These are phyloP conservation scores for Linnaemya vulpina DNA, from an alignment of 2,888 invertebrate genomes.

Conservation along the genomic window DNA sequence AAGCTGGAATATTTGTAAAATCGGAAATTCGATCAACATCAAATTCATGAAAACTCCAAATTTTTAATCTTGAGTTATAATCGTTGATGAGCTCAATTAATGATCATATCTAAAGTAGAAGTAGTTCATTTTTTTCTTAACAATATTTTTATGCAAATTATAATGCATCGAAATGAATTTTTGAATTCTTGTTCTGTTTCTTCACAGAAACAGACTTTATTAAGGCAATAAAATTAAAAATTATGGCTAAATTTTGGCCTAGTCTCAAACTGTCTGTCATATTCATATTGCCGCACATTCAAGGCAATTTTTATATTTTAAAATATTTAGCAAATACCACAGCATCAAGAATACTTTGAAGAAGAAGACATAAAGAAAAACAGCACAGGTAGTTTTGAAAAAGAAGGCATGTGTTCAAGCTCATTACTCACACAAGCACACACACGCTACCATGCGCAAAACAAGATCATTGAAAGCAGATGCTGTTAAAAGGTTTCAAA, in stretches of 20 bases:
- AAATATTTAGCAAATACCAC: constrained; percentile 35
- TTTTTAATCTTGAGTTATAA: too few relatives aligned
- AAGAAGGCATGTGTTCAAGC: constrained; percentile 16
- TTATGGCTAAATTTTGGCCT: neutral
- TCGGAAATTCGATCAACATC: too few relatives aligned
- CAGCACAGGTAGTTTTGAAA: constrained; percentile 50
- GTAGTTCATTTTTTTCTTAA: too few relatives aligned
- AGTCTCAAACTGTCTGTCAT: constrained; percentile 15
- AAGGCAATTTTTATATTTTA: constrained; percentile 18
- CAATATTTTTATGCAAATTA: too few relatives aligned
- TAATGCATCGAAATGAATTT: too few relatives aligned
- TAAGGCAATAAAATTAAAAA: neutral
- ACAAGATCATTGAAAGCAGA: constrained; percentile 60
- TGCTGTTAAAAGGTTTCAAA: constrained; percentile 54
- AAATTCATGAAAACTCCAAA: too few relatives aligned
- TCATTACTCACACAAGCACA: neutral
- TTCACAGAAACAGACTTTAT: neutral
- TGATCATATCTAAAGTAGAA: too few relatives aligned
- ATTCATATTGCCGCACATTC: neutral
- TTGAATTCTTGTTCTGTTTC: too few relatives aligned
- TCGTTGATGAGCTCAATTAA: too few relatives aligned
- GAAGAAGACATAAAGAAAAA: constrained; percentile 41
- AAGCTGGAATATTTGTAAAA: too few relatives aligned
- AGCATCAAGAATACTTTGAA: constrained; percentile 35
- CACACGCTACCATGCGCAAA: constrained; percentile 18